A percentile compares a stretch with the other conserved stretches of the same genome.
Evolutionary conservation across 2,888 invertebrate species (phyloP).

Genomic region (Trichogramma dendrolimi): DNA sequence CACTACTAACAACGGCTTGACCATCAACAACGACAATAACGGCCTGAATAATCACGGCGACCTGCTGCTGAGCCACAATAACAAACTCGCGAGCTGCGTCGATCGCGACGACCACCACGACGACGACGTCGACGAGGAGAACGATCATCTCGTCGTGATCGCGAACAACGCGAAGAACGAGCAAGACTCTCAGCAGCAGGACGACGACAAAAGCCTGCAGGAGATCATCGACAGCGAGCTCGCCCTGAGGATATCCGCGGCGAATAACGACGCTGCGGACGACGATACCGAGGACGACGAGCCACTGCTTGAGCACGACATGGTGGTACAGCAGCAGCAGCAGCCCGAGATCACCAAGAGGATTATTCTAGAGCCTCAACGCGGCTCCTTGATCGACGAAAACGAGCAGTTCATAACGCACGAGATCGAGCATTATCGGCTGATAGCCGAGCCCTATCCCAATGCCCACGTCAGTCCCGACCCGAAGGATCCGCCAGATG

Average conservation of each 20-base stretch:
- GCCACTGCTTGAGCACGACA: conserved; percentile 17
- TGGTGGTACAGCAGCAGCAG: conserved; percentile 4
- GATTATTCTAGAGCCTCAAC: conserved; percentile 38
- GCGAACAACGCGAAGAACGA: conserved; percentile 46
- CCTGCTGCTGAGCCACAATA: conserved; percentile 36
- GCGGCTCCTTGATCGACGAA: conserved; percentile 34
- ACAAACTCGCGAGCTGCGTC: conserved; percentile 28
- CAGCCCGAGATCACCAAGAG: conserved; percentile 40
- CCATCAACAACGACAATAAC: conserved; percentile 45
- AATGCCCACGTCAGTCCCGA: conserved; percentile 38
- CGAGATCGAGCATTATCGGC: conserved; percentile 41
- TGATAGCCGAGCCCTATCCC: conserved; percentile 40
- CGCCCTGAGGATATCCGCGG: conserved; percentile 45
- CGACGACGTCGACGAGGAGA: conserved; percentile 45
- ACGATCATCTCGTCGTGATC: conserved; percentile 35
- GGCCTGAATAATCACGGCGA: conserved; percentile 48
- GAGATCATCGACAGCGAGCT: conserved; percentile 49
- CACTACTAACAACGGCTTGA: conserved; percentile 50
- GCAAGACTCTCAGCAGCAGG: conserved; percentile 36
- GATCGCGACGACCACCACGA: conserved; percentile 37
- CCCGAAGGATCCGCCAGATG: not conserved
- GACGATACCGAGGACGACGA: conserved; percentile 28
- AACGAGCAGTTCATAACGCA: conserved; percentile 44
- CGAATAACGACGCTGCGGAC: conserved; percentile 25
- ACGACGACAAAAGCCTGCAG: conserved; percentile 48